Evolutionary conservation across 2,797 vertebrate genomes (phyloP).

Genomic region (Phrynocephalus vlangalii): DNA sequence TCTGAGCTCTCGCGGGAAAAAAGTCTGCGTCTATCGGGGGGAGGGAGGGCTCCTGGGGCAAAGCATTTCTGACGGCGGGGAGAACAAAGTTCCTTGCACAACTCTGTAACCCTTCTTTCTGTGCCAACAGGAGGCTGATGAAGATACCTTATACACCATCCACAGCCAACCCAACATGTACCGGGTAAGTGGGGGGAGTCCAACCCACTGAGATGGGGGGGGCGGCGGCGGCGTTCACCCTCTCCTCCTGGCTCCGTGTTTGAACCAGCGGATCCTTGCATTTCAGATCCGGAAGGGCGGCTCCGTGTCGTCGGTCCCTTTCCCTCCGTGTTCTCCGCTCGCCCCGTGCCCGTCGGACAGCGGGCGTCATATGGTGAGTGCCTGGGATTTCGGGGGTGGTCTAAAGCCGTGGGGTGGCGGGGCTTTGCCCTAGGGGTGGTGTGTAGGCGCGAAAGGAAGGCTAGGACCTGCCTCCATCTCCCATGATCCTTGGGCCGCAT

Average conservation of each 20-base stretch:
- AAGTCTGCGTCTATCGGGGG: too few species aligned
- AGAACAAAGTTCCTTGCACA: too few species aligned
- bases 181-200: constrained; percentile 72
- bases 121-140: constrained; percentile 75
- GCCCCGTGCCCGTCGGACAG: constrained; percentile 88
- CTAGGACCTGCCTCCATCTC: too few species aligned
- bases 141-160: constrained; percentile 76
- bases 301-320: constrained; percentile 82
- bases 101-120: not conserved
- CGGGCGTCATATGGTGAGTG: constrained; percentile 90
- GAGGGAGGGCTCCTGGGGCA: too few species aligned
- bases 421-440: fast-evolving
- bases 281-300: constrained; percentile 91
- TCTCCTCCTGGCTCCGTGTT: too few species aligned
- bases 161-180: constrained; percentile 77
- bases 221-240: not conserved
- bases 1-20: too few species aligned
- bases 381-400: fast-evolving
- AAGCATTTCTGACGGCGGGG: too few species aligned
- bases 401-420: not conserved
- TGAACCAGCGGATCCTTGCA: not conserved
- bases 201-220: too few species aligned
- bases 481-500: too few species aligned
- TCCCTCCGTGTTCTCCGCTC: constrained; percentile 83
- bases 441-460: too few species aligned